A percentile compares a stretch with the other conserved stretches of the same genome.
These are phyloP conservation scores for Dolichoris vasculosae DNA, from an alignment of 1,140 invertebrate genomes.

Conservation along the genomic window DNA sequence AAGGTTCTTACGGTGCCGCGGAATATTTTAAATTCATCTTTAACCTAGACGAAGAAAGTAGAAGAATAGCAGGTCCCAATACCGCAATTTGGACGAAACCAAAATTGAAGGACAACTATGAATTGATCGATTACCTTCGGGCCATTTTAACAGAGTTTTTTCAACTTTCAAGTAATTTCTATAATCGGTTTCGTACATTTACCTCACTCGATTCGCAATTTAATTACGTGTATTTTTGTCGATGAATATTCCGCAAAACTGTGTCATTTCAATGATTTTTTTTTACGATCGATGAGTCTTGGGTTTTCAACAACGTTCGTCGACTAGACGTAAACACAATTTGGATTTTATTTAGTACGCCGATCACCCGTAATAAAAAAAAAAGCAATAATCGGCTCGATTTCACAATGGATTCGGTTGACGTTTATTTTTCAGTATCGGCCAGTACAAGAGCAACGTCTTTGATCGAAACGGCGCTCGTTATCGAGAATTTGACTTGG, in stretches of 20 bases:
- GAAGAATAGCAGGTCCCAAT: conserved; percentile 71
- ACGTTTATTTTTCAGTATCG: neutral
- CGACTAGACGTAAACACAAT: no score
- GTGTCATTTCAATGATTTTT: no score
- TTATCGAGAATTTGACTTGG: conserved; percentile 63
- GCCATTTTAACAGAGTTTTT: neutral
- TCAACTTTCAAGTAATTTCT: neutral
- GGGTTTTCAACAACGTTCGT: no score
- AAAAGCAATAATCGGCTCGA: no score
- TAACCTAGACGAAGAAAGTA: conserved; percentile 73
- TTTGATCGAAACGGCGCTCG: conserved; percentile 60
- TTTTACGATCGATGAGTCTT: no score
- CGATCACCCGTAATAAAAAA: no score
- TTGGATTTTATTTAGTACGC: no score
- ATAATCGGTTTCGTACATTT: neutral
- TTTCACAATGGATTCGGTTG: no score
- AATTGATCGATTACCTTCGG: conserved; percentile 71
- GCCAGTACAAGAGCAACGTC: neutral
- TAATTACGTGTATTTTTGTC: no score
- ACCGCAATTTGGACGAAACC: conserved; percentile 63
- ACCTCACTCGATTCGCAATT: no score
- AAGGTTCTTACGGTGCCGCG: conserved; percentile 70
- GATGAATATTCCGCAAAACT: no score
- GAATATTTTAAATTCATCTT: conserved; percentile 74
- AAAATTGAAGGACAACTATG: conserved; percentile 68